phyloP scores from a whole-genome alignment of 1,140 invertebrate species.

The Heliothis subflexa region DNA sequence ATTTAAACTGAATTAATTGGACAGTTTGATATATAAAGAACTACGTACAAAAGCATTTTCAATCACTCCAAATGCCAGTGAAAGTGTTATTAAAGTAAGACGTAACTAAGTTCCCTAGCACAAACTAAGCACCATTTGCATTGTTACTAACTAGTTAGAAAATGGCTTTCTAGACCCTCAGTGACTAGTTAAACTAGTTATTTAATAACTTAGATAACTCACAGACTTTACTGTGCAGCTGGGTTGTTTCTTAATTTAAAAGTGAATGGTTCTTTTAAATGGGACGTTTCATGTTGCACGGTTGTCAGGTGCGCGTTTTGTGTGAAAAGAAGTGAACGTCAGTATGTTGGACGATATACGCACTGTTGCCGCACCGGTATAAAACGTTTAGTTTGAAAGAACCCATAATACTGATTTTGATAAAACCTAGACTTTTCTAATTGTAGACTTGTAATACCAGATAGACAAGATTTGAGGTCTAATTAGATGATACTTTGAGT shows the following conservation, averaged over 20 bases:
- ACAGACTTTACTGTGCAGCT: not conserved
- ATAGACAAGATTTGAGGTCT: too few species aligned
- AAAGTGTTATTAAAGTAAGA: constrained; percentile 15
- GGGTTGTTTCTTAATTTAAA: constrained; percentile 1
- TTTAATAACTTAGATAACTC: constrained; percentile 3
- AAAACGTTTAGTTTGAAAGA: not conserved
- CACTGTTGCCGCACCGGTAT: too few species aligned
- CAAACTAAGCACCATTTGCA: not conserved
- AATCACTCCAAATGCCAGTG: not conserved
- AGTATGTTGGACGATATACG: too few species aligned
- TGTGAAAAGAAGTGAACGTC: too few species aligned
- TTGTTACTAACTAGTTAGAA: constrained; percentile 17
- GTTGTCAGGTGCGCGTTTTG: too few species aligned
- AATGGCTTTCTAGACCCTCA: constrained; percentile 10
- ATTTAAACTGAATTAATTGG: too few species aligned
- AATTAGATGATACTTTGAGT: too few species aligned
- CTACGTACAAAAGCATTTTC: too few species aligned
- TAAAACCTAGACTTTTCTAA: too few species aligned
- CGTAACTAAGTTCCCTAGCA: not conserved
- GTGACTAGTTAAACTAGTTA: constrained; percentile 20
- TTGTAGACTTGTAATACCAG: too few species aligned
- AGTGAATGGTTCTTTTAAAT: not conserved
- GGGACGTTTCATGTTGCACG: too few species aligned
- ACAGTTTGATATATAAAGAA: too few species aligned
- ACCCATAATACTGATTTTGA: not conserved